Evolutionary conservation across 2,113 vertebrate genomes (phyloP).

Genomic region (Phalacrocorax carbo): DNA sequence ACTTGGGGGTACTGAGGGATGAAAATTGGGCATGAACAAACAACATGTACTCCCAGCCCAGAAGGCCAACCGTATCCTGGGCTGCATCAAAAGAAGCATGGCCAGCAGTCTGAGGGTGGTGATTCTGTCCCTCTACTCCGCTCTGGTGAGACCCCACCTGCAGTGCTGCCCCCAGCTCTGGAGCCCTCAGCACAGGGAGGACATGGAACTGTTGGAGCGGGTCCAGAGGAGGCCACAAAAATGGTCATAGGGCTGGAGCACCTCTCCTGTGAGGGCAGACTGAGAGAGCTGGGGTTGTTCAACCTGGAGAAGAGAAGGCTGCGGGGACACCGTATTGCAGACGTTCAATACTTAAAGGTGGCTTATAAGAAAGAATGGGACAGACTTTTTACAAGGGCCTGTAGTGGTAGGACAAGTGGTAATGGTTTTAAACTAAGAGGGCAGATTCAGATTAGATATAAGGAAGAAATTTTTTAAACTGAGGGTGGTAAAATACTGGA

Average conservation of each 20-base stretch:
- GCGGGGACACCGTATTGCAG: accelerated
- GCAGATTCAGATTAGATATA: background rate
- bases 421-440: background rate
- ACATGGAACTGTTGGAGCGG: background rate
- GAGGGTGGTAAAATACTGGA: background rate
- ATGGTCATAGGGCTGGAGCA: background rate
- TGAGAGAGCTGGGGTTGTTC: accelerated
- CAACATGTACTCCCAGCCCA: accelerated
- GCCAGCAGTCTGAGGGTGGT: accelerated
- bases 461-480: background rate
- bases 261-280: background rate
- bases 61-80: background rate
- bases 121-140: background rate
- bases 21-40: background rate
- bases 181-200: background rate
- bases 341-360: background rate
- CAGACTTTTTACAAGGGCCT: background rate
- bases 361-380: background rate
- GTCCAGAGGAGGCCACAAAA: background rate
- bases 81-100: accelerated
- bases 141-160: background rate
- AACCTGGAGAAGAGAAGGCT: background rate
- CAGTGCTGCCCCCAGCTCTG: background rate
- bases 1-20: background rate
- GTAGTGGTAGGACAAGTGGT: background rate